Conservation (phyloP, 2,797 vertebrate species). For the Tamandua tetradactyla region DNA sequence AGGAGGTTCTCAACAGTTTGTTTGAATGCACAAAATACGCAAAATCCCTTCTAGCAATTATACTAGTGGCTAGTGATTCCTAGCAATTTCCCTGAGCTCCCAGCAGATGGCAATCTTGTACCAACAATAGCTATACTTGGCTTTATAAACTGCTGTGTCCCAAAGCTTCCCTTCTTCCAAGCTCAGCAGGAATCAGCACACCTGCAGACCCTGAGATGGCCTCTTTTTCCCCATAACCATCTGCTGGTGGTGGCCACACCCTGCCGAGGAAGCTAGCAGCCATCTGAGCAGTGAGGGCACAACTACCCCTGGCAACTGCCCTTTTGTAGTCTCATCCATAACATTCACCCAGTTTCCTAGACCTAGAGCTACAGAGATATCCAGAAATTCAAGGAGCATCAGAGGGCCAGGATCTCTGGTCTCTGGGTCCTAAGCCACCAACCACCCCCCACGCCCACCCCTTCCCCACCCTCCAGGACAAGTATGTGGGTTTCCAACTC, state of each 20-base stretch:
- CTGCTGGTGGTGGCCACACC: background rate
- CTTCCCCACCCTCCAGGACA: background rate
- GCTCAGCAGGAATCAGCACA: background rate
- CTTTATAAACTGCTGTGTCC: background rate
- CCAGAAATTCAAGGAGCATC: background rate
- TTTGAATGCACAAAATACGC: background rate
- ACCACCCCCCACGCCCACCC: background rate
- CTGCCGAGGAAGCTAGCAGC: background rate
- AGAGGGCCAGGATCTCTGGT: background rate
- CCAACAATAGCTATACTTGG: background rate
- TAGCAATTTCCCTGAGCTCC: constrained; percentile 37
- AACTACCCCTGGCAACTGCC: too few species aligned
- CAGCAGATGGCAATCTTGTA: constrained; percentile 68
- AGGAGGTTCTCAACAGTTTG: background rate
- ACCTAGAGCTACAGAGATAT: background rate
- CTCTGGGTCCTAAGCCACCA: background rate
- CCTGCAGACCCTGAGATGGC: background rate
- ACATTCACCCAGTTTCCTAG: background rate
- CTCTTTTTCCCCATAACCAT: background rate
- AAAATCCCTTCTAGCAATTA: background rate
- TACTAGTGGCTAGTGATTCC: fast-evolving
- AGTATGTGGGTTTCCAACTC: background rate
- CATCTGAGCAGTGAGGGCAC: too few species aligned
- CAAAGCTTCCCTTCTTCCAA: background rate
- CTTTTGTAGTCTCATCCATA: background rate